Evolutionary conservation across 2,113 vertebrate species (phyloP), one percentile per base, ranked within the genome.

Genomic region (Plestiodon gilberti): DNA sequence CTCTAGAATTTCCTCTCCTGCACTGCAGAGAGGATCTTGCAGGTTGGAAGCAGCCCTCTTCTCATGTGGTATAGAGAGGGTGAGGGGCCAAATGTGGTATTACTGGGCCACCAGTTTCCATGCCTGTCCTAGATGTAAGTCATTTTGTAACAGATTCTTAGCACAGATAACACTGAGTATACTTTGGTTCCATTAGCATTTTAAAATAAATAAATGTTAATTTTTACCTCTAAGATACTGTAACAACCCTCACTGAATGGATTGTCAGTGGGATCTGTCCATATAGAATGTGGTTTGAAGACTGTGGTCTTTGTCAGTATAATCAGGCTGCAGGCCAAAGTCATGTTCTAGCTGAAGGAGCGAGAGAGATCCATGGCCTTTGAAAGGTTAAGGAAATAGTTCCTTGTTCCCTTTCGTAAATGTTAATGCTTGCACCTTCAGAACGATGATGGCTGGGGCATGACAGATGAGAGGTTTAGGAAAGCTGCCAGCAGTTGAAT

Each of bases 351-450:
- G 30, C 0, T 64, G 59, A 33, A 48, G 43, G 76, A 57, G 10
- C 80, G 79, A 55, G 30, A 35, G 14, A 40, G 35, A 14, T 38
- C 77, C 22, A 7, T 1, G 3, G 83, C 14, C 52, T 81, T 52
- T 13, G 28, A 80, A 79, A 57, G 84, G 55, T 77, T 28, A 73
- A 38, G 18, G 5, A 76, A 89, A 85, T 84, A 55, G 70, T 52
- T 55, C n/a, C 22, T 81, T 80, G 3, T 35, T 0, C 57, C 74
- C 83, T 87, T 64, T 71, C 0, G 43, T 78, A 74, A 89, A 81
- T 75, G 40, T 79, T 78, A 40, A 1, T 85, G 82, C n/a, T 87
- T 25, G 78, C 67, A 88, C 61, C 79, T n/a, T 55, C 40, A 82
- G 43, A 74, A 2, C 11, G 30, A 62, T 79, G n/a, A 4, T 84